Conservation (phyloP, 2,113 vertebrate species). For the Corythornis cristatus region DNA sequence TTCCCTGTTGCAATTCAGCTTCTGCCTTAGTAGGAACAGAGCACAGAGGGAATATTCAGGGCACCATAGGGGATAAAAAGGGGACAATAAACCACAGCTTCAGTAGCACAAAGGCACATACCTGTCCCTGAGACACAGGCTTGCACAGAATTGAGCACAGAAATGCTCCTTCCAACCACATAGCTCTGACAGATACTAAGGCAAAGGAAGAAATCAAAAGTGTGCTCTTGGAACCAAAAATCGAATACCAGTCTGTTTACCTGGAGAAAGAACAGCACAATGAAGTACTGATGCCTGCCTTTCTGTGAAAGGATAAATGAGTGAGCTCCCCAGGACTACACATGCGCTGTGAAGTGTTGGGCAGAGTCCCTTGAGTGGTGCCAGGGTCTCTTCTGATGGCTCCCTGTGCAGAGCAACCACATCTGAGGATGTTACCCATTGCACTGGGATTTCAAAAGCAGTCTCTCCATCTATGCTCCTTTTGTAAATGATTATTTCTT, state of each 20-base stretch:
- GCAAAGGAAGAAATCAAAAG: not conserved
- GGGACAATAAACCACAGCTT: not conserved
- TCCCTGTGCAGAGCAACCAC: not conserved
- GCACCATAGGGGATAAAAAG: not conserved
- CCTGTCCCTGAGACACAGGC: not conserved
- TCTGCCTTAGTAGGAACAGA: not conserved
- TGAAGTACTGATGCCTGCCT: not conserved
- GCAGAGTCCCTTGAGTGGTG: not conserved
- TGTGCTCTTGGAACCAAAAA: not conserved
- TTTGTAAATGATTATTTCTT: not conserved
- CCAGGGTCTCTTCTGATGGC: not conserved
- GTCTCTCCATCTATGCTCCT: not conserved
- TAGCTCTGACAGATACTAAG: not conserved
- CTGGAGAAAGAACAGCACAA: not conserved
- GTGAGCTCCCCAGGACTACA: not conserved
- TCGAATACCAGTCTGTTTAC: slow-evolving; percentile 5
- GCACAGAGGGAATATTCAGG: not conserved
- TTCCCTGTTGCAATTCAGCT: not conserved
- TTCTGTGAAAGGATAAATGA: not conserved
- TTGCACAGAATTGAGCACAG: not conserved
- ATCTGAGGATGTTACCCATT: rapidly evolving
- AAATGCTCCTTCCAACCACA: rapidly evolving
- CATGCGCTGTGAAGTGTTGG: not conserved
- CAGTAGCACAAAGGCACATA: not conserved
- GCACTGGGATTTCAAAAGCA: not conserved